Conservation (phyloP, 2,113 vertebrate species). For the Stigmatopora nigra region DNA sequence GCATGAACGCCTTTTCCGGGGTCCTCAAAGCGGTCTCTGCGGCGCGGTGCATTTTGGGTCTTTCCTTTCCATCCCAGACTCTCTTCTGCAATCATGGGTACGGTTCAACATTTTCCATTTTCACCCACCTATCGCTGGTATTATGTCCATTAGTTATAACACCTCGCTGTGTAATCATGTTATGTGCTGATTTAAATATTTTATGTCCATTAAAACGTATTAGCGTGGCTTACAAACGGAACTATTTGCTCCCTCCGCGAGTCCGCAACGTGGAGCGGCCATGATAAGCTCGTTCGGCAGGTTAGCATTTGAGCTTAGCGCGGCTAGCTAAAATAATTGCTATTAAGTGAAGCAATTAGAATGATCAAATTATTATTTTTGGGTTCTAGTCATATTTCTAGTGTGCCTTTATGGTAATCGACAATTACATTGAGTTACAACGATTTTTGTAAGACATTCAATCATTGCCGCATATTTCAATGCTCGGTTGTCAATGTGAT, state of each 20-base stretch:
- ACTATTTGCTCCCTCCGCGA: background rate
- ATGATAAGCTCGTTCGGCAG: constrained; percentile 15
- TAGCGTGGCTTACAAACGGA: background rate
- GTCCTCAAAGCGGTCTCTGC: constrained; percentile 46
- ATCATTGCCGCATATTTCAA: no score
- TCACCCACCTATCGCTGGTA: fast-evolving
- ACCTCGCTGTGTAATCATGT: background rate
- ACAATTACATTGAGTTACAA: no score
- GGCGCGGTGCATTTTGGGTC: constrained; percentile 66
- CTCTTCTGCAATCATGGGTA: constrained; percentile 72
- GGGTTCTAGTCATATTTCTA: no score
- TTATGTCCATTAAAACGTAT: background rate
- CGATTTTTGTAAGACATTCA: no score
- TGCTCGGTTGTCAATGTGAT: no score
- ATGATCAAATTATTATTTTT: no score
- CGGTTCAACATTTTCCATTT: constrained; percentile 21
- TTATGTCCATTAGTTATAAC: fast-evolving
- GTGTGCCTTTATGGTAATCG: no score
- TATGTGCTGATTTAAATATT: background rate
- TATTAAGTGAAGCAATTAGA: background rate
- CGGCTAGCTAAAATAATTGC: background rate
- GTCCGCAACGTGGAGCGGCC: constrained; percentile 65
- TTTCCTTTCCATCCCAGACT: constrained; percentile 71
- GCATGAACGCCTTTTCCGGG: background rate
- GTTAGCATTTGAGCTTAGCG: constrained; percentile 35